A percentile compares a stretch with the other conserved stretches of the same genome.
Conservation (phyloP, 2,797 vertebrate genomes). For the Falco biarmicus region DNA sequence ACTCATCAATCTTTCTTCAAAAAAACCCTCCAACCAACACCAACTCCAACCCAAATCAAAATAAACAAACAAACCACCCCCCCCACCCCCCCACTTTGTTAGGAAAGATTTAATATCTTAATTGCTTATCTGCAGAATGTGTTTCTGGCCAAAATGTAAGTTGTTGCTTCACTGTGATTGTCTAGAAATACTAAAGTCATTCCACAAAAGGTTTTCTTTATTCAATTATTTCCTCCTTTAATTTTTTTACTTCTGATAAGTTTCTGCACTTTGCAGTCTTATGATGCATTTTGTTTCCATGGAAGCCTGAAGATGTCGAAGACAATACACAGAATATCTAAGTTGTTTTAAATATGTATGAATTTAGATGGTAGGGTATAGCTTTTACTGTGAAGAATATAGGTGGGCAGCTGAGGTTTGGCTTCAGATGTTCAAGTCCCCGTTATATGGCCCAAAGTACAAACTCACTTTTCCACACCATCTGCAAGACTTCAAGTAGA, state of each 20-base stretch:
- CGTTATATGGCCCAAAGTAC: neutral
- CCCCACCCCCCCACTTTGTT: neutral
- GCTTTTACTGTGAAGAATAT: neutral
- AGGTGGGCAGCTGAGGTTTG: neutral
- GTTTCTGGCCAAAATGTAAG: neutral
- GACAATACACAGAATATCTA: neutral
- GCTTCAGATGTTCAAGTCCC: neutral
- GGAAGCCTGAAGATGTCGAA: neutral
- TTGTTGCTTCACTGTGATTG: neutral
- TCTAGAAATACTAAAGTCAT: neutral
- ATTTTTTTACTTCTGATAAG: neutral
- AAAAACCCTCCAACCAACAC: neutral
- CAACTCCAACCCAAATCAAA: neutral
- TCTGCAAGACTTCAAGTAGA: neutral
- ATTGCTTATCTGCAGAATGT: neutral
- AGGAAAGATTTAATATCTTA: neutral
- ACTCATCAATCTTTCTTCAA: neutral
- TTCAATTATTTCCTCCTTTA: neutral
- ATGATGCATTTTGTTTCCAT: neutral
- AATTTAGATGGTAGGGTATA: neutral
- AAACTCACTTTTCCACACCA: neutral
- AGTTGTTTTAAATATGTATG: neutral
- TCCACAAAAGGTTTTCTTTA: neutral
- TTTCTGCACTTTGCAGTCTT: neutral
- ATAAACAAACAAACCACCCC: neutral